Conservation (phyloP, 2,888 invertebrate species). For the Macrosiphum euphorbiae region DNA sequence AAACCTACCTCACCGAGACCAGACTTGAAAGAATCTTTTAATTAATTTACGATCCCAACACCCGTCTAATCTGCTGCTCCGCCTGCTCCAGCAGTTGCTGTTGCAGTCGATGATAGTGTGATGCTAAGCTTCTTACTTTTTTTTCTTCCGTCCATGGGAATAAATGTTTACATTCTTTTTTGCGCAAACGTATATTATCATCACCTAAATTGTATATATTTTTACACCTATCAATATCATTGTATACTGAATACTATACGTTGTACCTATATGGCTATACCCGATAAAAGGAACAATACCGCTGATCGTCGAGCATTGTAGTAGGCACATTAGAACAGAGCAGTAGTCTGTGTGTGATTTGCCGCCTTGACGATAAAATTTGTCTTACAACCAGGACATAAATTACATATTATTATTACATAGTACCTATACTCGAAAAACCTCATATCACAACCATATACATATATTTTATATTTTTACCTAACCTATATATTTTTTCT, state of each 20-base stretch:
- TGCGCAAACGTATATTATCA: not conserved
- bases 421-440: not conserved
- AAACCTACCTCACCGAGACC: slow-evolving; percentile 11
- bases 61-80: slow-evolving; percentile 45
- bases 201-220: slow-evolving; percentile 11
- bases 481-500: not conserved
- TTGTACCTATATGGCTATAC: not conserved
- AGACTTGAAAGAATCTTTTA: slow-evolving; percentile 64
- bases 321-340: not conserved
- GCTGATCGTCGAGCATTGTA: not conserved
- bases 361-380: not conserved
- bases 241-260: not conserved
- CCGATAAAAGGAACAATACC: not conserved
- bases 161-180: slow-evolving; percentile 36
- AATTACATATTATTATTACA: not conserved
- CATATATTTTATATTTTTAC: not conserved
- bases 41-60: slow-evolving; percentile 61
- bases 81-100: not conserved
- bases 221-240: not conserved
- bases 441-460: not conserved
- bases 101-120: not conserved
- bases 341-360: not conserved
- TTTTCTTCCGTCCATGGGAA: slow-evolving; percentile 34
- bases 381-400: not conserved
- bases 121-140: slow-evolving; percentile 34